Base-by-base conservation (phyloP, 2,797 vertebrate species). In the Lycodopsis pacificus region DNA sequence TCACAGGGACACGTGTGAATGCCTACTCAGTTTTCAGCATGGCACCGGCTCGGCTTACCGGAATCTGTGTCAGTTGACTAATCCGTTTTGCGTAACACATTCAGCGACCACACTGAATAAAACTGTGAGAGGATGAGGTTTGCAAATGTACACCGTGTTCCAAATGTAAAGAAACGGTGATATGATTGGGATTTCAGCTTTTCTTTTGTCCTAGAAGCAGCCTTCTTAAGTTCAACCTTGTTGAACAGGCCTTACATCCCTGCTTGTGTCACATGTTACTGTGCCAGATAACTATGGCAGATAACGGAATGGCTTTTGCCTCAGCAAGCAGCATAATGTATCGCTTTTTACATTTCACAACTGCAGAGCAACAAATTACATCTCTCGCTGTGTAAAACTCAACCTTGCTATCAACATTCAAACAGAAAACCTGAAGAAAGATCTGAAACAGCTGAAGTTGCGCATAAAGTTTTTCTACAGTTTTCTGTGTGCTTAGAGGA, bases 61-160 rank as follows among this genome's bases (percentile, higher is more conserved):
- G 70, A 91, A 89, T 88, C 88, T 90, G 81, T 90, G 89, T 93
- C 90, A 92, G 74, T 85, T 91, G 88, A 89, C 89, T 87, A 86
- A 91, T 78, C 86, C 27, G 13, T 84, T 93, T 90, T 91, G 78
- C 87, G 72, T 91, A 91, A 93, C 84, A 34, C 81, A 73, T 71
- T 79, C 58, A 67, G 76, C 70, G 36, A 57, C 65, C 76, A 77
- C 63, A 46, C 67, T 74, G 59, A 76, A 63, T 83, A 56, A 57
- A 86, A 80, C 4, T 56, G 42, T 20, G 48, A 78, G 73, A 46
- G 56, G 20, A 76, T 54, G 75, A 70, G 7, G 42, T 44, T 87
- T 72, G 64, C 58, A 57, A 48, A 40, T 13, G 10, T 53, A 38
- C 69, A 57, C 42, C 46, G n/a, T 72, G 46, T 69, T 49, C 51